Conservation (phyloP, 1,140 invertebrate species). For the Trichonephila clavata region DNA sequence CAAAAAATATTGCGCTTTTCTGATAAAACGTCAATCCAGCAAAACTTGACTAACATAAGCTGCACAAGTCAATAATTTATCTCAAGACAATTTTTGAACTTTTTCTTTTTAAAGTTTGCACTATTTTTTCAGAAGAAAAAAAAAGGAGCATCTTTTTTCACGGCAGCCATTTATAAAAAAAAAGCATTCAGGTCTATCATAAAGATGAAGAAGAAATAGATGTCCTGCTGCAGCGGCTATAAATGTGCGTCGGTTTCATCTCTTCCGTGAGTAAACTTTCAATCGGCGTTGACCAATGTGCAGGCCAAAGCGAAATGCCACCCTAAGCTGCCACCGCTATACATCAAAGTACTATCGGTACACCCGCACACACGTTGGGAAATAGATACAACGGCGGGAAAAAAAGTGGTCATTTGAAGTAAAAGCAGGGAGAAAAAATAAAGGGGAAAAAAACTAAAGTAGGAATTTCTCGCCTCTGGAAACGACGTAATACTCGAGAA, state of each 20-base stretch:
- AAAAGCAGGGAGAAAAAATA: slow-evolving; percentile 34
- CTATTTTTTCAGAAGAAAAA: background rate
- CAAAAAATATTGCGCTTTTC: too few relatives aligned
- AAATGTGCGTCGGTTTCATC: slow-evolving; percentile 47
- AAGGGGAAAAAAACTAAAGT: background rate
- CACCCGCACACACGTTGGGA: background rate
- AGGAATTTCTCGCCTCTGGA: slow-evolving; percentile 35
- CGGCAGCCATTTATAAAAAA: background rate
- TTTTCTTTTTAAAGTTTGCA: too few relatives aligned
- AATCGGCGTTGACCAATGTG: slow-evolving; percentile 62
- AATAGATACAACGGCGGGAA: slow-evolving; percentile 17
- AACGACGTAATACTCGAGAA: slow-evolving; percentile 62
- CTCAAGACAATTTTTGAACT: too few relatives aligned
- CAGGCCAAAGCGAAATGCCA: slow-evolving; percentile 52
- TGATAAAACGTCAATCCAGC: too few relatives aligned
- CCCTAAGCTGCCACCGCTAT: slow-evolving; percentile 45
- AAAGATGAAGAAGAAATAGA: background rate
- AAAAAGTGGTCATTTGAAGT: slow-evolving; percentile 67
- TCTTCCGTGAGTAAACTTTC: slow-evolving; percentile 66
- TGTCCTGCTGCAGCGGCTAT: background rate
- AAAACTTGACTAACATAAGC: too few relatives aligned
- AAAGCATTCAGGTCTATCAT: background rate
- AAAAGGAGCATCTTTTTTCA: background rate
- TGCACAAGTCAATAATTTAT: too few relatives aligned
- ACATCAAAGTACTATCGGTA: slow-evolving; percentile 64